These are phyloP conservation scores for Julus scanicus DNA, from an alignment of 2,888 invertebrate genomes.

Conservation along the genomic window DNA sequence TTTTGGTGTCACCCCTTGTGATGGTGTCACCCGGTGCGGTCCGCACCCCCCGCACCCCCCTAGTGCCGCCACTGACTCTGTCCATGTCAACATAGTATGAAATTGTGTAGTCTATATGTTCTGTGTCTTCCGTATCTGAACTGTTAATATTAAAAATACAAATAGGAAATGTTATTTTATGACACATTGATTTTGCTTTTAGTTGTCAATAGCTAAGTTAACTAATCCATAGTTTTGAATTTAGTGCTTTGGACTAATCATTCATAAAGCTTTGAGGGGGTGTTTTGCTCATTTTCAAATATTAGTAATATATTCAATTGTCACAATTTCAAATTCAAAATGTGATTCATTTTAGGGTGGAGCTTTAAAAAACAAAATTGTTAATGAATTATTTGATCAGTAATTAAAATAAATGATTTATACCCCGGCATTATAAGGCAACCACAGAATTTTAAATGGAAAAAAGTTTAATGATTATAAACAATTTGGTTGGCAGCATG, in stretches of 20 bases:
- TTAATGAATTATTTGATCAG: conserved; percentile 3
- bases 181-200: too few relatives aligned
- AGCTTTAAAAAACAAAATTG: not conserved
- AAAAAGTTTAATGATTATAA: not conserved
- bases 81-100: too few relatives aligned
- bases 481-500: not conserved
- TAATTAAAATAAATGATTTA: conserved; percentile 30
- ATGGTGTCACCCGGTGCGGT: too few relatives aligned
- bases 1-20: too few relatives aligned
- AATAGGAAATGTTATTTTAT: too few relatives aligned
- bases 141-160: too few relatives aligned
- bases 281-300: not conserved
- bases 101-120: too few relatives aligned
- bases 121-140: too few relatives aligned
- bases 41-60: too few relatives aligned
- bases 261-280: not conserved
- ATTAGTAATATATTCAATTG: not conserved
- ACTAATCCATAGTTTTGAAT: too few relatives aligned
- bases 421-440: not conserved
- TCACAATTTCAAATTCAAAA: not conserved
- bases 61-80: too few relatives aligned
- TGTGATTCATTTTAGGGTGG: conserved; percentile 13
- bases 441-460: not conserved
- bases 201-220: too few relatives aligned
- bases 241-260: not conserved